phyloP scores from a whole-genome alignment of 1,140 invertebrate species.

The Cotesia typhae region DNA sequence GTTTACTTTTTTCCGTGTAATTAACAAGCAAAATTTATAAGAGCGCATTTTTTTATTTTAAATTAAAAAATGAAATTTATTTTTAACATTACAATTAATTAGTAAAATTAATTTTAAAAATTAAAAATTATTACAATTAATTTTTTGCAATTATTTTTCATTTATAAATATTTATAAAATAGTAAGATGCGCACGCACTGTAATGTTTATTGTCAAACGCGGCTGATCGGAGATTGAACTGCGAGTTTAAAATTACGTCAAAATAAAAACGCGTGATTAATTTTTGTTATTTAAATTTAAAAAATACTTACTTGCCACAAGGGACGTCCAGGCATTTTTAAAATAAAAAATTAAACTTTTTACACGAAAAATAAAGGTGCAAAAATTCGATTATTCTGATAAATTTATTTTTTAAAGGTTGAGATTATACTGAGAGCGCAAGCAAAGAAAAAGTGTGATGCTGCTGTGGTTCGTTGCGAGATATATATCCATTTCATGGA shows the following conservation, averaged over 20 bases:
- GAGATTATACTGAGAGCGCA: constrained; percentile 39
- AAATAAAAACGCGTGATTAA: not conserved
- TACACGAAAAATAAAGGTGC: not conserved
- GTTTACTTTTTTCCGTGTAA: too few relatives aligned
- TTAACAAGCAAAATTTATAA: too few relatives aligned
- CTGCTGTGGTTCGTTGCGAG: constrained; percentile 45
- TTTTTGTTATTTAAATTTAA: not conserved
- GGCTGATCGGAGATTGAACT: constrained; percentile 30
- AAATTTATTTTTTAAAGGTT: constrained; percentile 1
- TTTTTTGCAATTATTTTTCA: not conserved
- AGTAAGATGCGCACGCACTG: constrained; percentile 17
- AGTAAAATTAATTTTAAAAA: too few relatives aligned
- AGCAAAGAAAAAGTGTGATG: constrained; percentile 58
- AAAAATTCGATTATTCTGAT: constrained; percentile 15
- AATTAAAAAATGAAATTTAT: too few relatives aligned
- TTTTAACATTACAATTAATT: too few relatives aligned
- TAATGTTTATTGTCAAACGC: constrained; percentile 33
- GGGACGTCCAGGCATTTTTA: constrained; percentile 60
- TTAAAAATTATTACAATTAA: not conserved
- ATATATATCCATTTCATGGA: constrained; percentile 60
- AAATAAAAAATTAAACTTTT: constrained; percentile 9
- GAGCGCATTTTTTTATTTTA: too few relatives aligned
- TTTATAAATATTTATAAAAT: not conserved
- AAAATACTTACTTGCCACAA: constrained; percentile 57
- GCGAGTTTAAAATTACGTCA: not conserved